Percentiles rank a stretch among this genome's conserved stretches.
Evolutionary conservation across 2,797 vertebrate species (phyloP).

Genomic region (Anas capensis): DNA sequence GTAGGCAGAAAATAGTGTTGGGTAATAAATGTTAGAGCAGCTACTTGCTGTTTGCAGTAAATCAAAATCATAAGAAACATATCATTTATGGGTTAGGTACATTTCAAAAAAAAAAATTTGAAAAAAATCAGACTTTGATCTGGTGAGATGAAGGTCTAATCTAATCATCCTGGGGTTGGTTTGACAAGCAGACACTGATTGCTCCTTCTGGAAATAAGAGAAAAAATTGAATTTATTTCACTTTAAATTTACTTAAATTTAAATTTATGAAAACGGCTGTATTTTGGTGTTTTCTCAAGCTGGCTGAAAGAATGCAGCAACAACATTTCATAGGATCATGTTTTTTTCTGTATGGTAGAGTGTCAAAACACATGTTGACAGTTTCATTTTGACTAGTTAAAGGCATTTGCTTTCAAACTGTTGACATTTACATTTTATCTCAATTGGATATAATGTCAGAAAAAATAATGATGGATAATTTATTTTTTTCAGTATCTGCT

Average conservation of each 20-base stretch:
- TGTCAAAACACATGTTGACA: background rate
- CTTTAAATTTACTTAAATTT: background rate
- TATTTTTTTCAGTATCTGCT: fast-evolving
- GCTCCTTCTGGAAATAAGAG: background rate
- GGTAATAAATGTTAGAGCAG: background rate
- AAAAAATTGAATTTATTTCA: background rate
- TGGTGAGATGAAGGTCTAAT: background rate
- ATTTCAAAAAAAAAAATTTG: background rate
- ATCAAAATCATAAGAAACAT: background rate
- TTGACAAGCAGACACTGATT: background rate
- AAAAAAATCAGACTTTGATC: background rate
- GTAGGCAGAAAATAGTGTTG: background rate
- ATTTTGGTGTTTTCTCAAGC: background rate
- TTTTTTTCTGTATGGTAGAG: background rate
- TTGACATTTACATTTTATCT: constrained; percentile 8
- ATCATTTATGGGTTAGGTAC: background rate
- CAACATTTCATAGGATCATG: background rate
- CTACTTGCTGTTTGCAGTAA: background rate
- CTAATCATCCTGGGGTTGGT: background rate
- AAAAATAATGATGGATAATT: background rate
- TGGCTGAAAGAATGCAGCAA: background rate
- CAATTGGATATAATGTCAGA: background rate
- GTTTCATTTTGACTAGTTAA: background rate
- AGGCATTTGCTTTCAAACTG: background rate
- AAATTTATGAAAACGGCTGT: background rate